Evolutionary conservation across 2,797 vertebrate species (phyloP).

Genomic region (Catostomus latipinnis): DNA sequence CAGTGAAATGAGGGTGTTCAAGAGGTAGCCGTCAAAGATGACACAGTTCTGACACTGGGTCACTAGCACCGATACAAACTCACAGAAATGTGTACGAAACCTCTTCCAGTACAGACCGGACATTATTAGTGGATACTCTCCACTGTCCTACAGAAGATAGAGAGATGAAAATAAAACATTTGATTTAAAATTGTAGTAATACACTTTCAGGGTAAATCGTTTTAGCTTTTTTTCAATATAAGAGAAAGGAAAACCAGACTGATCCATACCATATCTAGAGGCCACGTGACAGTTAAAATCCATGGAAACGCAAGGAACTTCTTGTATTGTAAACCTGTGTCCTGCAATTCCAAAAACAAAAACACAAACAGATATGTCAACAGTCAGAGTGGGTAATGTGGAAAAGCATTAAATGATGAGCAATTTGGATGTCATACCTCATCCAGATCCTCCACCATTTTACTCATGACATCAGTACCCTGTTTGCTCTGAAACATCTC

Average conservation of each 20-base stretch:
- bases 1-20: conserved; percentile 79
- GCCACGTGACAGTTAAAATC: conserved; percentile 96
- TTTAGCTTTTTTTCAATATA: neutral
- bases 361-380: neutral
- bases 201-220: neutral
- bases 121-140: conserved; percentile 87
- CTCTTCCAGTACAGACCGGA: conserved; percentile 86
- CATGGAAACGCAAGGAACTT: conserved; percentile 93
- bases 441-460: conserved; percentile 71
- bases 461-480: conserved; percentile 74
- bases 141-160: conserved; percentile 76
- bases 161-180: neutral
- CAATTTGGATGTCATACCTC: conserved; percentile 59
- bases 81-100: conserved; percentile 89
- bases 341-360: conserved; percentile 69
- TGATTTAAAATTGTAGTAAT: neutral
- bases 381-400: neutral
- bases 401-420: neutral
- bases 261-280: conserved; percentile 82
- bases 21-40: too few relatives aligned
- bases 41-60: conserved; percentile 81
- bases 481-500: conserved; percentile 89
- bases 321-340: conserved; percentile 88
- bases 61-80: conserved; percentile 88
- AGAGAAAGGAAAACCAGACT: neutral